Evolutionary conservation across 2,113 vertebrate genomes (phyloP), one percentile per base, ranked within the genome.

Genomic region (Sarotherodon lohbergeri): DNA sequence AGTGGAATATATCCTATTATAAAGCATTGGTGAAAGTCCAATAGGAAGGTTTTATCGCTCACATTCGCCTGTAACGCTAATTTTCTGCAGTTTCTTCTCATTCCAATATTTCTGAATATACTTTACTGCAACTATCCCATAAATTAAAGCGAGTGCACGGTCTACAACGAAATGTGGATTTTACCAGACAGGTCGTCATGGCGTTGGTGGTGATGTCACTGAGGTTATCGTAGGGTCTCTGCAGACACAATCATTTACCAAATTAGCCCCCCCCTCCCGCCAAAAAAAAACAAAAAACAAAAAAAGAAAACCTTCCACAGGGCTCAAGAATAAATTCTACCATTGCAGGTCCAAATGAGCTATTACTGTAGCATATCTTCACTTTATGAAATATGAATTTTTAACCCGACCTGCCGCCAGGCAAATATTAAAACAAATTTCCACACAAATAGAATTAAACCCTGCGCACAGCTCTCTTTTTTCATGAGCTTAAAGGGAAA

Each of bases 371-470:
- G 82, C 82, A 73, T 32, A 82, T 88, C 89, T 83, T 56, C 36
- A 57, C 83, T 87, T 86, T 79, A 81, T 89, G 85, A 91, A 89
- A 91, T 78, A 86, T 82, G 50, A 85, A 84, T 87, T 66, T 22
- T 81, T 59, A 76, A 82, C 86, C 88, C 80, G 82, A 89, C 83
- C 91, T 36, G 89, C 89, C 11, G 55, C 48, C 56, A 13, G 92
- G 57, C 84, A 86, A 89, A 89, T 84, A 88, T 91, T 87, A 89
- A 88, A 83, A 81, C 73, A 90, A 17, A 90, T 89, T 86, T 90
- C 61, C 89, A 79, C 86, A 79, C 85, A 92, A 89, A 92, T 82
- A 88, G 50, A 93, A 93, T 90, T 88, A 91, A 86, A 81, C 4
- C 34, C 52, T 4, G 61, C 4, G 41, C 19, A 73, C 55, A 68